A percentile compares a stretch with the other conserved stretches of the same genome.
phyloP scores from a whole-genome alignment of 2,888 invertebrate genomes.

The Andrena hattorfiana region DNA sequence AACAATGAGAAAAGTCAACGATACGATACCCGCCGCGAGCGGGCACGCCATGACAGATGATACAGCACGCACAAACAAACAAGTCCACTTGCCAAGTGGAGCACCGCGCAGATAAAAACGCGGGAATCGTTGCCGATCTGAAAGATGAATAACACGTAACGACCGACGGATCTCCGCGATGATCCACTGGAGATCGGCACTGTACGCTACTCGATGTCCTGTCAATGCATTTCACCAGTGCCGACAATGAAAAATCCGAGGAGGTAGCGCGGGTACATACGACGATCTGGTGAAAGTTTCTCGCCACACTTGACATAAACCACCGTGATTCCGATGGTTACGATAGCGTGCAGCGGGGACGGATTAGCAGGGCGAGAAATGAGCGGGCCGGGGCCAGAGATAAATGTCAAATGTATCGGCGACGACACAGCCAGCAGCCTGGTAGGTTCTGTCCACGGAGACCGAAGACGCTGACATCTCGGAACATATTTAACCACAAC shows the following conservation, averaged over 20 bases:
- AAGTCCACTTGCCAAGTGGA: conserved; percentile 75
- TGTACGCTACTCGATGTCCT: conserved; percentile 36
- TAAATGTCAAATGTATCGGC: conserved; percentile 57
- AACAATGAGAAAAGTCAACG: conserved; percentile 40
- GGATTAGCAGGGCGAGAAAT: conserved; percentile 16
- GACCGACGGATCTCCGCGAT: background rate
- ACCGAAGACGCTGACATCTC: conserved; percentile 74
- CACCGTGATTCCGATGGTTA: conserved; percentile 8
- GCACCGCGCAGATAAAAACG: conserved; percentile 61
- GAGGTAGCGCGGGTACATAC: conserved; percentile 38
- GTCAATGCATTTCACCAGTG: conserved; percentile 41
- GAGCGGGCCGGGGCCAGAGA: conserved; percentile 6
- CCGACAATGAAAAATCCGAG: conserved; percentile 61
- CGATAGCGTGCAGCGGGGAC: background rate
- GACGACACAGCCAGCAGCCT: conserved; percentile 70
- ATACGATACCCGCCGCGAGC: conserved; percentile 62
- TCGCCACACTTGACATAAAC: conserved; percentile 67
- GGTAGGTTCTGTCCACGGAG: conserved; percentile 58
- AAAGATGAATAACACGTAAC: conserved; percentile 10
- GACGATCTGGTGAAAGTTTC: conserved; percentile 70
- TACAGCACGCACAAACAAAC: conserved; percentile 80
- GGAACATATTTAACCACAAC: conserved; percentile 73
- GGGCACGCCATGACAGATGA: conserved; percentile 83
- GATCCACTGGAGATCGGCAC: conserved; percentile 8
- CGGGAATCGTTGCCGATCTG: conserved; percentile 59